Evolutionary conservation across 2,113 vertebrate species (phyloP), one percentile per base, ranked within the genome.

Genomic region (Microcebus murinus): DNA sequence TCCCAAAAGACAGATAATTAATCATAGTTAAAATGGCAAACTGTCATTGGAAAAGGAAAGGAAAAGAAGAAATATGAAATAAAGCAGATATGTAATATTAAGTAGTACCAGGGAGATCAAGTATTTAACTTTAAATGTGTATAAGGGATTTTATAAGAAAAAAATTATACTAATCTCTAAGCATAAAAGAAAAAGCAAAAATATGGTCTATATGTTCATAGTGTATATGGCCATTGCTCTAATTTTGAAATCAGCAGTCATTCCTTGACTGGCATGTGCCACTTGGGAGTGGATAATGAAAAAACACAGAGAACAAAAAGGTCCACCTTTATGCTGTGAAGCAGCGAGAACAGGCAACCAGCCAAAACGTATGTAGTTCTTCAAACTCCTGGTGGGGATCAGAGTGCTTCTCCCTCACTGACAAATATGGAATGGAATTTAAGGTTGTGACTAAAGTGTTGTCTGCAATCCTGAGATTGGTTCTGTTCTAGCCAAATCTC

Each of bases 401-500:
- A 45, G n/a, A 87, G 36, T 34, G 91, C 55, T 48, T 92, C 71
- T 92, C 85, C 84, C 65, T 91, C 36, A 36, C 71, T 14, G 89
- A 93, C 82, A 79, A 89, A 79, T 67, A 93, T 18, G 55, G 96
- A 95, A 95, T 94, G 97, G 96, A 97, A 97, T 91, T 95, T 23
- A 71, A 82, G 61, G 25, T 68, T 77, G 67, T 92, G 91, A 95
- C 88, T 96, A 77, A 94, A 14, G 14, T 73, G 27, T 29, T 85
- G 48, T 82, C 88, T 94, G 85, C n/a, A 50, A 12, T 73, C 71
- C 85, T 25, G 36, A 79, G 31, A 82, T 8, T 4, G 29, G 90
- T 57, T 94, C 61, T 74, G 18, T 50, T 73, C 61, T 50, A 91
- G 8, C 48, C 68, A 82, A 82, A 50, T 12, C 34, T 87, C 76